phyloP scores from a whole-genome alignment of 2,888 invertebrate genomes.

The Tinea semifulvella region DNA sequence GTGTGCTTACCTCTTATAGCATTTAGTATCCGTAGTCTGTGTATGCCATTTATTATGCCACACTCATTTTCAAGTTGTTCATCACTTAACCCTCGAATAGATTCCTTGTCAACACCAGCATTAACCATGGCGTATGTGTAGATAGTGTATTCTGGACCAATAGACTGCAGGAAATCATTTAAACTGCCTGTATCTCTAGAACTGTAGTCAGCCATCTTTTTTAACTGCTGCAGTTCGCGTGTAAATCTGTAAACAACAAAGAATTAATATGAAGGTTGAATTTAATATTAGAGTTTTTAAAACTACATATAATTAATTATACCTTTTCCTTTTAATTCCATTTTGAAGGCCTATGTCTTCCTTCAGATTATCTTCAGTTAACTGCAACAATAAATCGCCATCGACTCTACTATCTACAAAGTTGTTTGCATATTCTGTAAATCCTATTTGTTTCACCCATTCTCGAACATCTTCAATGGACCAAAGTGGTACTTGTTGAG shows the following conservation, averaged over 20 bases:
- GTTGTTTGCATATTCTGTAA: constrained; percentile 81
- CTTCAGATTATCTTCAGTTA: constrained; percentile 90
- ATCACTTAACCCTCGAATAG: constrained; percentile 85
- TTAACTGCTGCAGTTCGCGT: constrained; percentile 89
- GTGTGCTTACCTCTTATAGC: constrained; percentile 74
- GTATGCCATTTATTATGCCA: constrained; percentile 93
- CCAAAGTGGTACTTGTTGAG: constrained; percentile 98
- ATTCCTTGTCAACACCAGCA: constrained; percentile 92
- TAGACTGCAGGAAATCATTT: constrained; percentile 82
- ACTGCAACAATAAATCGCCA: constrained; percentile 91
- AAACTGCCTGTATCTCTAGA: constrained; percentile 93
- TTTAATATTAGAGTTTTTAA: background rate
- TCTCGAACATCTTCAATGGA: constrained; percentile 95
- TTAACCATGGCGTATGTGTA: constrained; percentile 98
- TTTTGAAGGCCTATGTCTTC: constrained; percentile 94
- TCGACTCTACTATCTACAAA: constrained; percentile 95
- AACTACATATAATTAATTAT: constrained; percentile 15
- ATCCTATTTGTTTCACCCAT: constrained; percentile 99
- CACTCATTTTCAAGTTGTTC: constrained; percentile 93
- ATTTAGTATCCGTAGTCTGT: constrained; percentile 88
- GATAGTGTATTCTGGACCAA: constrained; percentile 91
- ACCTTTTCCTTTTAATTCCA: constrained; percentile 92
- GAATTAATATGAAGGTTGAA: background rate
- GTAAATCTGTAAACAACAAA: constrained; percentile 73
- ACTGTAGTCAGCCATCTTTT: constrained; percentile 96